Percentiles rank a stretch among this genome's conserved stretches.
Conservation (phyloP, 2,113 vertebrate species). For the Seriola aureovittata region DNA sequence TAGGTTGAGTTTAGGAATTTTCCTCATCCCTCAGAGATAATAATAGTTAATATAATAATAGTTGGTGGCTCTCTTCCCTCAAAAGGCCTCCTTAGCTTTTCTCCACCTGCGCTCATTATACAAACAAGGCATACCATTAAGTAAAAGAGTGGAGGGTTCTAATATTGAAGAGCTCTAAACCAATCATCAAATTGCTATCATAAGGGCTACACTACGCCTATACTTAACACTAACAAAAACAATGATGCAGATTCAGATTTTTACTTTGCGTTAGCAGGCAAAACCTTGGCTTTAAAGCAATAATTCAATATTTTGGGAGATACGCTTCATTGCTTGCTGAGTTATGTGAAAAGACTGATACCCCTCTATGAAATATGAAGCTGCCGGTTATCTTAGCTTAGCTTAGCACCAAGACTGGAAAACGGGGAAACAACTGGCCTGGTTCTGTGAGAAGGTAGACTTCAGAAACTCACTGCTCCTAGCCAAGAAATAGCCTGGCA, state of each 20-base stretch:
- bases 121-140: conserved; percentile 46
- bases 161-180: conserved; percentile 21
- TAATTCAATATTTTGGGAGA: conserved; percentile 1
- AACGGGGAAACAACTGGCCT: not conserved
- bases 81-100: conserved; percentile 19
- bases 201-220: conserved; percentile 15
- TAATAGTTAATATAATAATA: conserved; percentile 1
- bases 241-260: conserved; percentile 24
- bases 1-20: conserved; percentile 10
- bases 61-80: conserved; percentile 16
- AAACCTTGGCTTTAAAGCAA: conserved; percentile 24
- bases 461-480: not conserved
- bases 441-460: too few species aligned
- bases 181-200: conserved; percentile 24
- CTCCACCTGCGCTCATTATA: conserved; percentile 27
- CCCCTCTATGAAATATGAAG: not conserved
- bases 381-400: not conserved
- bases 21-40: not conserved
- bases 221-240: conserved; percentile 13
- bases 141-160: conserved; percentile 28
- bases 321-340: not conserved
- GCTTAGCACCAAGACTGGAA: not conserved
- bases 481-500: not conserved
- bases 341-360: conserved; percentile 11
- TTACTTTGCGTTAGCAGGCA: conserved; percentile 18